phyloP scores from a whole-genome alignment of 2,888 invertebrate species.

The Macroteleia sp. region DNA sequence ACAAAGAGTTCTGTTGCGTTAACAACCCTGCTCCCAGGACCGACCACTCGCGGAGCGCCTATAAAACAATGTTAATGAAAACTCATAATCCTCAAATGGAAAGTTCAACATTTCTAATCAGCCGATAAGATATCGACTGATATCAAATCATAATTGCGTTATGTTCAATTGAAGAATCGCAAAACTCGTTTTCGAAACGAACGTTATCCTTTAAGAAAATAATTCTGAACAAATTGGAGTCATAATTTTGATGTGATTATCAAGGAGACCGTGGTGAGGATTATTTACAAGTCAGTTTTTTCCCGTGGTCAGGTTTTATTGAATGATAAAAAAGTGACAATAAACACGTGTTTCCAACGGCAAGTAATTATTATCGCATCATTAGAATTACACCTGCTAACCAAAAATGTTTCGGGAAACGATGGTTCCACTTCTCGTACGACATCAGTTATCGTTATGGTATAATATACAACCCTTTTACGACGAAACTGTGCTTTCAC shows the following conservation, averaged over 20 bases:
- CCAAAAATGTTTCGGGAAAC: slow-evolving; percentile 19
- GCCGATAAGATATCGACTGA: slow-evolving; percentile 10
- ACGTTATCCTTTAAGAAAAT: slow-evolving; percentile 9
- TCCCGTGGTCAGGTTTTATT: slow-evolving; percentile 40
- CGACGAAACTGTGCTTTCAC: slow-evolving; percentile 58
- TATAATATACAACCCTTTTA: slow-evolving; percentile 75
- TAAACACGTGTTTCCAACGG: slow-evolving; percentile 65
- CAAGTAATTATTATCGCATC: slow-evolving; percentile 75
- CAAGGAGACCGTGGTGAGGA: slow-evolving; percentile 30
- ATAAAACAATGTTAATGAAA: slow-evolving; percentile 54
- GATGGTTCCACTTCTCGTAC: slow-evolving; percentile 19
- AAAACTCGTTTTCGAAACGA: no score
- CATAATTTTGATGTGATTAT: slow-evolving; percentile 53
- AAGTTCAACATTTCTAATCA: slow-evolving; percentile 21
- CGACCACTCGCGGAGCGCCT: slow-evolving; percentile 33
- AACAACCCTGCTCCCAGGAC: slow-evolving; percentile 64
- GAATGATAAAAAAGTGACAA: slow-evolving; percentile 51
- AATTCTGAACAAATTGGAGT: slow-evolving; percentile 17
- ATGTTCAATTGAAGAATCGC: neutral
- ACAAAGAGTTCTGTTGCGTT: slow-evolving; percentile 69
- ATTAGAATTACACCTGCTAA: slow-evolving; percentile 72
- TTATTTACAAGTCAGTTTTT: slow-evolving; percentile 51
- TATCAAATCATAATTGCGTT: neutral
- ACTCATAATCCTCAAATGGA: slow-evolving; percentile 24
- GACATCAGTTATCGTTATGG: slow-evolving; percentile 58